These are phyloP conservation scores for Portevinia maculata DNA, from an alignment of 2,888 invertebrate species.

Conservation along the genomic window DNA sequence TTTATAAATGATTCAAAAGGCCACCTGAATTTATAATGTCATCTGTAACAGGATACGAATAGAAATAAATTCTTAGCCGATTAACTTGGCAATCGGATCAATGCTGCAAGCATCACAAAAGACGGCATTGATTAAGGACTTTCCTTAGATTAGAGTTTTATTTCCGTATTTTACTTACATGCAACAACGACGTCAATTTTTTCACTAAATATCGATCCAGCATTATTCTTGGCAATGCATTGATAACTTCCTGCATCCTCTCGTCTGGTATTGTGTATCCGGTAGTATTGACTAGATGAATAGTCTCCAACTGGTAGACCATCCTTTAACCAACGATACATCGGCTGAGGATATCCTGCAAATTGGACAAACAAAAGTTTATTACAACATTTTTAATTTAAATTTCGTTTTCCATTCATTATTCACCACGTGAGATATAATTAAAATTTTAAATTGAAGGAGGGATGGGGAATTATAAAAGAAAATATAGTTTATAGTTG, in stretches of 20 bases:
- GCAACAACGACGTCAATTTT: slow-evolving; percentile 95
- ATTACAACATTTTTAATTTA: slow-evolving; percentile 11
- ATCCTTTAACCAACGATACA: slow-evolving; percentile 96
- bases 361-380: slow-evolving; percentile 74
- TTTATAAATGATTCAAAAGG: too few relatives aligned
- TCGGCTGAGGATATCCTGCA: slow-evolving; percentile 94
- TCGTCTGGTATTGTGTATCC: slow-evolving; percentile 91
- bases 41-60: too few relatives aligned
- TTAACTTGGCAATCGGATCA: too few relatives aligned
- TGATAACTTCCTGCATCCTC: slow-evolving; percentile 95
- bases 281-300: slow-evolving; percentile 91
- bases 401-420: not conserved
- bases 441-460: slow-evolving; percentile 29
- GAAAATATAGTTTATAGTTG: too few relatives aligned
- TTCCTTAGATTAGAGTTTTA: slow-evolving; percentile 13
- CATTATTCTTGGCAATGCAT: slow-evolving; percentile 95
- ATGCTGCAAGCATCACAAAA: too few relatives aligned
- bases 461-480: not conserved
- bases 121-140: slow-evolving; percentile 11
- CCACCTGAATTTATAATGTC: too few relatives aligned
- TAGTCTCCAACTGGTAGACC: slow-evolving; percentile 91
- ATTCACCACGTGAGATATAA: slow-evolving; percentile 6
- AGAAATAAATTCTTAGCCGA: too few relatives aligned
- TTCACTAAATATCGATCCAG: slow-evolving; percentile 96
- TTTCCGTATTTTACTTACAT: slow-evolving; percentile 87